Base-by-base conservation (phyloP, 2,113 vertebrate species). In the Bothrops jararaca region DNA sequence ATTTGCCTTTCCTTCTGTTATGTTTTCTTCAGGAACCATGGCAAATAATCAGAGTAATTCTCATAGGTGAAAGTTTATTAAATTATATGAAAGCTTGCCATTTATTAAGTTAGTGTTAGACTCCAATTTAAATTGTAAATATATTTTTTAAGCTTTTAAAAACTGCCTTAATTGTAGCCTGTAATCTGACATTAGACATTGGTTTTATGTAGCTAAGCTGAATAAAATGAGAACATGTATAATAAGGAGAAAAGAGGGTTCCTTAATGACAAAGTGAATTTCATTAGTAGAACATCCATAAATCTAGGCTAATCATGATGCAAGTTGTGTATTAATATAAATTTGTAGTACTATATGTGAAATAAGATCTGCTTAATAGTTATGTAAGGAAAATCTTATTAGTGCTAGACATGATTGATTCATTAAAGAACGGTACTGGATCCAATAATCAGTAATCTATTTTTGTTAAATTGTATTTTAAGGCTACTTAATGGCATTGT, bases 11-110 rank as follows among this genome's bases (percentile, higher is more conserved):
- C 95, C 96, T 95, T 95, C 95, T 95, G 96, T 97, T 97, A 98
- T 98, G 98, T 98, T 98, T 97, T 98, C 98, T 97, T 98, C 98
- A 3, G 98, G 97, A 98, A 95, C 97, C 95, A 95, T 96, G 90
- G 97, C 98, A 95, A 97, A 97, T 96, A 97, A 97, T 96, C 98
- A 97, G 95, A 98, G 97, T 97, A 97, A 97, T 98, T 97, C 97
- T 95, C 93, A 98, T 98, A 98, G 98, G 98, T 98, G 96, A 91
- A 97, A 96, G 95, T 97, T 98, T 92, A 96, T 96, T 97, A 92
- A 64, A 64, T 64, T 69, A 34, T 34, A 34, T 15, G 64, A 34
- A 69, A 93, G 53, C 94, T 95, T 95, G 39, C 95, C 90, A 86
- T 96, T 95, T 93, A 53, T 85, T 94, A 64, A 92, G 94, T 94